Percentiles rank a stretch among this genome's conserved stretches.
Evolutionary conservation across 1,140 invertebrate genomes (phyloP).

Genomic region (Cherax destructor): DNA sequence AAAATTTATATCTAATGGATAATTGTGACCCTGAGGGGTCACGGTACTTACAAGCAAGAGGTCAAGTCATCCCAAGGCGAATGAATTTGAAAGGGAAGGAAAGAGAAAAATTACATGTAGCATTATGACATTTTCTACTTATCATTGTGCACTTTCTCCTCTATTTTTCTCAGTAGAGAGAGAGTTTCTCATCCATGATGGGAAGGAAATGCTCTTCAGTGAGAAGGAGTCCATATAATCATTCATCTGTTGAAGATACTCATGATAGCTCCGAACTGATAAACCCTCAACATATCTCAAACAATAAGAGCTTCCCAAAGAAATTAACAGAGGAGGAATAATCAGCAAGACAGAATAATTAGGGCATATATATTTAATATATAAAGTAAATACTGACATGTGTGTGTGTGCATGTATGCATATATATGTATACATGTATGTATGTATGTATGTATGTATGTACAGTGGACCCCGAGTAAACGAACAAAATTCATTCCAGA

Average conservation of each 20-base stretch:
- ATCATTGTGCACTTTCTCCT: slow-evolving; percentile 32
- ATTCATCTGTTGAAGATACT: not conserved
- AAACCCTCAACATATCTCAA: slow-evolving; percentile 8
- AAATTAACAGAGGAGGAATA: slow-evolving; percentile 50
- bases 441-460: no score
- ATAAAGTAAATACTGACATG: not conserved
- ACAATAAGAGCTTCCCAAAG: slow-evolving; percentile 37
- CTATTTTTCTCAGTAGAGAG: slow-evolving; percentile 36
- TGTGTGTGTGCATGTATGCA: no score
- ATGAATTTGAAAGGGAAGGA: slow-evolving; percentile 67
- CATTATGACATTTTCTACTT: slow-evolving; percentile 49
- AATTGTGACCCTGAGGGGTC: slow-evolving; percentile 67
- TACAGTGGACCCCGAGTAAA: no score
- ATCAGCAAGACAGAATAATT: slow-evolving; percentile 44
- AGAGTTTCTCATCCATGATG: slow-evolving; percentile 35
- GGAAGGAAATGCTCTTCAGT: slow-evolving; percentile 38
- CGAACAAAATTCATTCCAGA: no score
- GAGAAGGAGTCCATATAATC: slow-evolving; percentile 26
- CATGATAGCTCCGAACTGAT: not conserved
- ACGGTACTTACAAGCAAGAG: slow-evolving; percentile 69
- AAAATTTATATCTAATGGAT: slow-evolving; percentile 59
- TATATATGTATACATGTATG: no score
- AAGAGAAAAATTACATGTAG: slow-evolving; percentile 71
- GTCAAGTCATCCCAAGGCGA: slow-evolving; percentile 68
- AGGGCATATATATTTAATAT: slow-evolving; percentile 50